Conservation (phyloP, 2,797 vertebrate genomes). For the Rousettus madagascariensis region DNA sequence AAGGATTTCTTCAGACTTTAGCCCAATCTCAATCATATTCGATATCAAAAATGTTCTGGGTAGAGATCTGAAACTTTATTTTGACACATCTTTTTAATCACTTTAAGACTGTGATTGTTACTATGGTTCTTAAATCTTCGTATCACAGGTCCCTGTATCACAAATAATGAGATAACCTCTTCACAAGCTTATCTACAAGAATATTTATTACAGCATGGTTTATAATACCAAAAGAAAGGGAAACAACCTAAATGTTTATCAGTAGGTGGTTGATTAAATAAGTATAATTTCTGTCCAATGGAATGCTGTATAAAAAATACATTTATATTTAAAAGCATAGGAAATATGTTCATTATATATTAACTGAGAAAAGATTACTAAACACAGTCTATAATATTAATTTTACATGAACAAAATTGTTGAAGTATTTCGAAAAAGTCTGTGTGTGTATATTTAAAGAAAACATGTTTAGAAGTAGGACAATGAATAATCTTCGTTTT, state of each 20-base stretch:
- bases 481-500: not conserved
- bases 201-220: not conserved
- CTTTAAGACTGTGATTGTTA: not conserved
- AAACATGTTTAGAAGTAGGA: not conserved
- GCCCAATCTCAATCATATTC: not conserved
- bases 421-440: not conserved
- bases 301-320: not conserved
- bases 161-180: not conserved
- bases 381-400: not conserved
- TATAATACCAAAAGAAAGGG: not conserved
- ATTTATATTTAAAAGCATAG: not conserved
- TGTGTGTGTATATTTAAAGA: not conserved
- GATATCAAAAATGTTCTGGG: not conserved
- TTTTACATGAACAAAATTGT: not conserved
- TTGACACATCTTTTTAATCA: not conserved
- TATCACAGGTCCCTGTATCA: not conserved
- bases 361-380: not conserved
- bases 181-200: not conserved
- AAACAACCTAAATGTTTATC: not conserved
- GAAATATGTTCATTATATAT: not conserved
- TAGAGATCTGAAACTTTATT: not conserved
- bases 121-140: not conserved
- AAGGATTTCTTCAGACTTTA: constrained; percentile 38
- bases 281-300: not conserved
- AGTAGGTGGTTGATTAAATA: constrained; percentile 12